phyloP scores from a whole-genome alignment of 1,140 invertebrate species.

The Drosophila elegans region DNA sequence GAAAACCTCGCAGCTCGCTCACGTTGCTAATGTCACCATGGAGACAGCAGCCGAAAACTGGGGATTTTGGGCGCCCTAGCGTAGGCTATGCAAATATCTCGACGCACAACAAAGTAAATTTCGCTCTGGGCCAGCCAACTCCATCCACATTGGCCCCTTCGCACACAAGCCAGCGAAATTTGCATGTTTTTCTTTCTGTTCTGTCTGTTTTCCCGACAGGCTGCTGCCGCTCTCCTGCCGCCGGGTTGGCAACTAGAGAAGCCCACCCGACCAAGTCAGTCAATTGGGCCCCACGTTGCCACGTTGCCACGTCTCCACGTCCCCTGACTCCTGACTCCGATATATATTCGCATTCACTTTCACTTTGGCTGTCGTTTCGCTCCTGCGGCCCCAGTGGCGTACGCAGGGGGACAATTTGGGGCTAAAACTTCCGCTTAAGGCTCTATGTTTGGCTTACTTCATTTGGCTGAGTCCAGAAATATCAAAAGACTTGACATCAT shows the following conservation, averaged over 20 bases:
- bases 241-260: constrained; percentile 49
- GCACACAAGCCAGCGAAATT: constrained; percentile 49
- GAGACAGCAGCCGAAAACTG: constrained; percentile 53
- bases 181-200: constrained; percentile 71
- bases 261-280: constrained; percentile 58
- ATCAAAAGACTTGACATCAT: too few relatives aligned
- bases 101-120: constrained; percentile 68
- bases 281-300: constrained; percentile 60
- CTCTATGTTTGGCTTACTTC: background rate
- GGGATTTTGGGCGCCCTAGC: constrained; percentile 39
- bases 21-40: constrained; percentile 77
- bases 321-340: constrained; percentile 25
- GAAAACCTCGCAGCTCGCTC: constrained; percentile 30
- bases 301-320: background rate
- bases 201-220: constrained; percentile 50
- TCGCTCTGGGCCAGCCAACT: constrained; percentile 44
- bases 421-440: background rate
- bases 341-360: constrained; percentile 67
- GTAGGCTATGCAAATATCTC: constrained; percentile 75
- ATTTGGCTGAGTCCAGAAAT: background rate
- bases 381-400: constrained; percentile 15
- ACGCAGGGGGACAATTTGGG: background rate
- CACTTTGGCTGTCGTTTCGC: constrained; percentile 62
- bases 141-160: background rate
- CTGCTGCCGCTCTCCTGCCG: constrained; percentile 18